Evolutionary conservation across 1,140 invertebrate genomes (phyloP).

Genomic region (Luehdorfia chinensis): DNA sequence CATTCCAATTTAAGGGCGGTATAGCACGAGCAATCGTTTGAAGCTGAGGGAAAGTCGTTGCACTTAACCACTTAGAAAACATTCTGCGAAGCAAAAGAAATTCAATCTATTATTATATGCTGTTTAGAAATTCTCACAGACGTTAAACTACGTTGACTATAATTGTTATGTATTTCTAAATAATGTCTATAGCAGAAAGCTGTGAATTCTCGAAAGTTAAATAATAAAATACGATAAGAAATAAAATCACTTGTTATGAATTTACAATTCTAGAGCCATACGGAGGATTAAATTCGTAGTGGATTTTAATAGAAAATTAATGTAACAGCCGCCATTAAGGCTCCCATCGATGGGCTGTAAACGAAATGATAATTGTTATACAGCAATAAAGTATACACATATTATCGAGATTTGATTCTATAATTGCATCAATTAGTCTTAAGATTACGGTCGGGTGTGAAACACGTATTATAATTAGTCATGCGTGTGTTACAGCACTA

Average conservation of each 20-base stretch:
- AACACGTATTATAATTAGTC: constrained; percentile 24
- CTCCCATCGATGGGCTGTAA: background rate
- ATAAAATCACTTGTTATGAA: constrained; percentile 6
- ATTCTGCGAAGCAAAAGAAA: constrained; percentile 22
- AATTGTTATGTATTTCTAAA: background rate
- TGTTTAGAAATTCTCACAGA: background rate
- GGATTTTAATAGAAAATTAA: background rate
- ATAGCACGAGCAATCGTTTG: constrained; percentile 31
- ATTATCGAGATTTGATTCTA: constrained; percentile 3
- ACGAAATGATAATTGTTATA: constrained; percentile 1
- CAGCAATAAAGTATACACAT: constrained; percentile 8
- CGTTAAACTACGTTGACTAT: background rate
- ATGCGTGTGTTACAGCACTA: constrained; percentile 11
- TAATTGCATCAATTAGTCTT: constrained; percentile 26
- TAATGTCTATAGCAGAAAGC: background rate
- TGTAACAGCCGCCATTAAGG: background rate
- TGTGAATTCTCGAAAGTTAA: constrained; percentile 1
- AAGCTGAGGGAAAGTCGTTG: constrained; percentile 28
- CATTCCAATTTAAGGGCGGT: constrained; percentile 40
- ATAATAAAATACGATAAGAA: constrained; percentile 1
- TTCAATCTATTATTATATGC: no score
- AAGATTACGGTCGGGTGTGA: constrained; percentile 22
- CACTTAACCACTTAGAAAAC: constrained; percentile 38
- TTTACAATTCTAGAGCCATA: background rate
- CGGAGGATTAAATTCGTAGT: background rate